Conservation (phyloP, 2,113 vertebrate species). For the Ictalurus furcatus region DNA sequence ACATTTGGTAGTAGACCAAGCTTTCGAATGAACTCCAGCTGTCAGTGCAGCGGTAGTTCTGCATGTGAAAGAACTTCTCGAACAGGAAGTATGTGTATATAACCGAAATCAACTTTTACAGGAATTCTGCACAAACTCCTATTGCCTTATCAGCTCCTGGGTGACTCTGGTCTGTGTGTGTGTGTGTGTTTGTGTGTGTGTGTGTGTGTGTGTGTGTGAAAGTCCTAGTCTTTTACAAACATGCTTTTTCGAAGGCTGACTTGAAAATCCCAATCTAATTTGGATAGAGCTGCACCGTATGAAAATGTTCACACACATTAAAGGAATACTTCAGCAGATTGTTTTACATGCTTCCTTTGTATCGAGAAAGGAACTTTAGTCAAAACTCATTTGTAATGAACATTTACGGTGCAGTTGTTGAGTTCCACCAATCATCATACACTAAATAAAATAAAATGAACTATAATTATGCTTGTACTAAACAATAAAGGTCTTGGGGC, state of each 20-base stretch:
- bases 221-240: neutral
- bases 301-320: constrained; percentile 1
- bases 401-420: neutral
- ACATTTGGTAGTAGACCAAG: neutral
- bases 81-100: neutral
- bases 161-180: constrained; percentile 19
- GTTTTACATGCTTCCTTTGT: neutral
- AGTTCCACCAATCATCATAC: neutral
- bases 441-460: neutral
- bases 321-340: neutral
- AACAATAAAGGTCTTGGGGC: neutral
- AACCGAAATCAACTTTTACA: constrained; percentile 1
- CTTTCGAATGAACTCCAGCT: constrained; percentile 28
- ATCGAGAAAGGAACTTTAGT: neutral
- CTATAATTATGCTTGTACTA: neutral
- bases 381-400: neutral
- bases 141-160: constrained; percentile 43
- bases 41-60: neutral
- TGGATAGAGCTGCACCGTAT: neutral
- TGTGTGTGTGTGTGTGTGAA: neutral
- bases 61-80: neutral
- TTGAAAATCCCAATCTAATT: neutral
- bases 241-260: neutral
- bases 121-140: constrained; percentile 31
- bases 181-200: neutral